Percentiles rank a stretch among this genome's conserved stretches.
Evolutionary conservation across 2,888 invertebrate species (phyloP).

Genomic region (Callosobruchus maculatus): DNA sequence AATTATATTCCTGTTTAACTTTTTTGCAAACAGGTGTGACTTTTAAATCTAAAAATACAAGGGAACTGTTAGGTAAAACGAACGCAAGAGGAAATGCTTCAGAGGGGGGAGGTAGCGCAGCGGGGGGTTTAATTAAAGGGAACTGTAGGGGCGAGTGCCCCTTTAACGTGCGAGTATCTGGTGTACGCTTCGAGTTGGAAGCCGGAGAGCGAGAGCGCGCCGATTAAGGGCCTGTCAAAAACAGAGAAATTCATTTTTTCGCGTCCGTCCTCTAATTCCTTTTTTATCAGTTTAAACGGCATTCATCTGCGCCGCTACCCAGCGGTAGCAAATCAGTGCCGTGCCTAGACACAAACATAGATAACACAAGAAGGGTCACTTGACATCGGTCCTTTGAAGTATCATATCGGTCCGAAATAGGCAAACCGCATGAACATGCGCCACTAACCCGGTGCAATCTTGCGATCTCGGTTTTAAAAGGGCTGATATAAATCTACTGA

Average conservation of each 20-base stretch:
- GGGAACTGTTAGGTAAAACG: background rate
- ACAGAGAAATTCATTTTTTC: slow-evolving; percentile 54
- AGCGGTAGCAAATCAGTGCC: slow-evolving; percentile 39
- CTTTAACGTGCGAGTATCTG: slow-evolving; percentile 39
- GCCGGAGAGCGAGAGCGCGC: slow-evolving; percentile 35
- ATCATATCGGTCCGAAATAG: too few relatives aligned
- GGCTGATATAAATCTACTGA: too few relatives aligned
- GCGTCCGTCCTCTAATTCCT: slow-evolving; percentile 51
- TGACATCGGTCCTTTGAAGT: too few relatives aligned
- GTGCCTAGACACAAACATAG: background rate
- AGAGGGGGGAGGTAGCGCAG: background rate
- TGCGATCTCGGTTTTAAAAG: too few relatives aligned
- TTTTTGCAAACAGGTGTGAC: background rate
- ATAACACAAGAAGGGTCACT: slow-evolving; percentile 46
- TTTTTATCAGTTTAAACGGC: slow-evolving; percentile 51
- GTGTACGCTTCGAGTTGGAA: background rate
- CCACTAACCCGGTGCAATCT: too few relatives aligned
- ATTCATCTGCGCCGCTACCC: slow-evolving; percentile 45
- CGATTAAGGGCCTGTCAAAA: slow-evolving; percentile 54
- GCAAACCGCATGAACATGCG: too few relatives aligned
- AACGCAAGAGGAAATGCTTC: background rate
- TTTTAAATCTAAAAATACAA: background rate
- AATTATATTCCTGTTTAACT: background rate
- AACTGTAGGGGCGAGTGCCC: slow-evolving; percentile 40
- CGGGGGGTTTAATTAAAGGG: slow-evolving; percentile 43